Base-by-base conservation (phyloP, 2,113 vertebrate species). In the Pelmatolapia mariae region DNA sequence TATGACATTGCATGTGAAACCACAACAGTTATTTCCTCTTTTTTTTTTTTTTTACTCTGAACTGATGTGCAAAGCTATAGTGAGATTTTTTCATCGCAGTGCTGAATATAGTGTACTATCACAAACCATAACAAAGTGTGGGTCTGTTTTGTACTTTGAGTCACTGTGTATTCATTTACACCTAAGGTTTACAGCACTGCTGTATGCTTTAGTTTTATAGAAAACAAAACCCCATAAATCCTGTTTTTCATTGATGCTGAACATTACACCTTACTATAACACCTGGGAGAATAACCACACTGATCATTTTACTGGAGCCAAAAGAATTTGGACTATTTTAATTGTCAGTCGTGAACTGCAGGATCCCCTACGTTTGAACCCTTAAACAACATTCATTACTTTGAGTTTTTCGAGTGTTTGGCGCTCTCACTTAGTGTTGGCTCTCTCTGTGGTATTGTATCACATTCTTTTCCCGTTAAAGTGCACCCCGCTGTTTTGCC, bases 121-220 rank as follows among this genome's bases (percentile, higher is more conserved):
- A 0, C 0, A 61, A 19, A 11, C 59, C 3, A 9, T 2, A 16
- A 61, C 16, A 63, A 63, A 33, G 29, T 0, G 29, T 10, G 57
- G 59, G 16, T 11, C 29, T 63, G 1, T 63, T 63, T 63, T 63
- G 29, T 33, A 19, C 59, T 33, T 63, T 33, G 59, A 63, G 59
- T 1, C 16, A 33, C 16, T 4, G 59, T 63, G 29, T 61, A 0
- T 61, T 61, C 59, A 33, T 61, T 61, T 19, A 61, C 29, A 61
- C 16, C 59, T 61, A 61, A 10, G 33, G 2, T 33, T 33, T 33
- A 33, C 59, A 61, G 59, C 29, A 33, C 59, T 61, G 59, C 59
- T 0, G 16, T 61, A 1, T 19, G 29, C 59, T 63, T 36, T 63
- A 4, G 2, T 33, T 33, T 36, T 63, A 11, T 36, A 63, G 29